phyloP scores from a whole-genome alignment of 2,888 invertebrate species.

The Diarsia mendica region DNA sequence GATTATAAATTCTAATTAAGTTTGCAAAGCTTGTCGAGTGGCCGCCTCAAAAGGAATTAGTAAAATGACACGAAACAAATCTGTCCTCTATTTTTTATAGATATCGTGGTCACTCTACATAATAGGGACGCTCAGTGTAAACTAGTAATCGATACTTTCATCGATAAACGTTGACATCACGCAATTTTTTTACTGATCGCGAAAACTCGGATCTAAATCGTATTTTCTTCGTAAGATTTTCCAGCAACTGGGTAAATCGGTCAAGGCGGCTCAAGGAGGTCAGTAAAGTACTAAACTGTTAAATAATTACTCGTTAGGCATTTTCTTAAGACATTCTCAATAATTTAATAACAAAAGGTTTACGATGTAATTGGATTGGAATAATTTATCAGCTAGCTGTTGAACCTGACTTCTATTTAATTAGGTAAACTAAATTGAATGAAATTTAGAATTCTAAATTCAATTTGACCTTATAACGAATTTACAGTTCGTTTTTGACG shows the following conservation, averaged over 20 bases:
- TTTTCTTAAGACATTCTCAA: constrained; percentile 60
- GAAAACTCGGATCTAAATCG: constrained; percentile 47
- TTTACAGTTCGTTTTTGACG: background rate
- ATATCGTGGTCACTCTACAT: constrained; percentile 20
- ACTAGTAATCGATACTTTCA: constrained; percentile 63
- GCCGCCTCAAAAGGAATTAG: constrained; percentile 15
- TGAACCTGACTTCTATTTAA: constrained; percentile 14
- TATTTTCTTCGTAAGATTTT: constrained; percentile 74
- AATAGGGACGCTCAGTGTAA: background rate
- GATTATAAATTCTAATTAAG: constrained; percentile 36
- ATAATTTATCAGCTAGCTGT: constrained; percentile 11
- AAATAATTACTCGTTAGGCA: constrained; percentile 66
- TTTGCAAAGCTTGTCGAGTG: constrained; percentile 8
- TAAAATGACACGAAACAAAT: background rate
- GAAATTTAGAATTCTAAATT: background rate
- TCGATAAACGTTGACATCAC: constrained; percentile 47
- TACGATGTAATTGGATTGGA: constrained; percentile 21
- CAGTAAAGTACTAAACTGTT: constrained; percentile 65
- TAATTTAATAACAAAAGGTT: constrained; percentile 48
- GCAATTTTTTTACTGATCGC: constrained; percentile 43
- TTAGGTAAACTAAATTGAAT: background rate
- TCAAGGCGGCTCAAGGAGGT: constrained; percentile 78
- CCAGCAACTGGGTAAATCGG: constrained; percentile 77
- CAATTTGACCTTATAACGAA: background rate
- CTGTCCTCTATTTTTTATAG: background rate